These are phyloP conservation scores for Aphaenogaster floridana DNA, from an alignment of 1,140 invertebrate genomes.

Conservation along the genomic window DNA sequence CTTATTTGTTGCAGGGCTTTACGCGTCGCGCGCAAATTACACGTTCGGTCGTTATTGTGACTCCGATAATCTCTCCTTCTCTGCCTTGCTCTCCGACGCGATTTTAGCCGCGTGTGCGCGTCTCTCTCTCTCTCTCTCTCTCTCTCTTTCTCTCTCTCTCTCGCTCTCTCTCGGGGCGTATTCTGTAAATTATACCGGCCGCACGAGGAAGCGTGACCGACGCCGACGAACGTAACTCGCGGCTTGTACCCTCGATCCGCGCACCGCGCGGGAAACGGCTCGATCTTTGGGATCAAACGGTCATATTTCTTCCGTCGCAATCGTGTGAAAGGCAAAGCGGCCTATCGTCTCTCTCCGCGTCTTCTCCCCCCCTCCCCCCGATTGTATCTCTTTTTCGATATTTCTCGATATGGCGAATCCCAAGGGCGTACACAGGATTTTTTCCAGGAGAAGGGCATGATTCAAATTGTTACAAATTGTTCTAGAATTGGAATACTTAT, in stretches of 20 bases:
- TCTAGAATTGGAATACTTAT: no score
- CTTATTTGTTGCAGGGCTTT: conserved; percentile 41
- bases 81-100: neutral
- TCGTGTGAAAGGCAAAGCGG: conserved; percentile 6
- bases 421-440: no score
- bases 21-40: conserved; percentile 26
- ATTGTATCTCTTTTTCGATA: neutral
- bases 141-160: neutral
- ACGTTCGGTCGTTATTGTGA: conserved; percentile 51
- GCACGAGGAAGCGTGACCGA: conserved; percentile 8
- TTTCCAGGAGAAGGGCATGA: no score
- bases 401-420: neutral
- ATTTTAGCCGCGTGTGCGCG: neutral
- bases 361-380: no score
- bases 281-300: neutral
- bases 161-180: neutral
- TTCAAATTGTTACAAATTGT: no score
- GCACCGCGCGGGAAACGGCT: neutral
- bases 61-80: neutral
- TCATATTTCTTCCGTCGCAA: conserved; percentile 29
- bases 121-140: neutral
- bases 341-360: neutral
- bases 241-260: neutral
- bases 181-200: neutral
- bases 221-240: neutral